phyloP scores from a whole-genome alignment of 1,140 invertebrate genomes.

The Drosophila sturtevanti region DNA sequence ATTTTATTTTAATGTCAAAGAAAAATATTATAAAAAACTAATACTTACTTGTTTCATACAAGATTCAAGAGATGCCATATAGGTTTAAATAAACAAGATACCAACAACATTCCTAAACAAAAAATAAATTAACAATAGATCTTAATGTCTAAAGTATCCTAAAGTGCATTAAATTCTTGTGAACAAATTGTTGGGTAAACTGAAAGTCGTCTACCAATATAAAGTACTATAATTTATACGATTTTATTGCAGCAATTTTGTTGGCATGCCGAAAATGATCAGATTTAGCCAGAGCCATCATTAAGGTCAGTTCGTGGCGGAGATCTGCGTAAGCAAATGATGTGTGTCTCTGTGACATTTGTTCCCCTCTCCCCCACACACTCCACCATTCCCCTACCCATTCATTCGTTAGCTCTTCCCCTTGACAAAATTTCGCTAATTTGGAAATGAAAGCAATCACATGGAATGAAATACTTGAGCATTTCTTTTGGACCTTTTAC shows the following conservation, averaged over 20 bases:
- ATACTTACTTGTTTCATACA: too few relatives aligned
- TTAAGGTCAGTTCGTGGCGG: slow-evolving; percentile 66
- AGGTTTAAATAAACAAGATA: too few relatives aligned
- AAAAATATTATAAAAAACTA: too few relatives aligned
- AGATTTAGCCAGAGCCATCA: slow-evolving; percentile 47
- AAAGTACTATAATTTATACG: not conserved
- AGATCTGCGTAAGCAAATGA: slow-evolving; percentile 63
- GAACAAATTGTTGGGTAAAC: not conserved
- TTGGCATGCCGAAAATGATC: slow-evolving; percentile 66
- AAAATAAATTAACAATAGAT: too few relatives aligned
- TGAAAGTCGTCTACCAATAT: not conserved
- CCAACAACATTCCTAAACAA: too few relatives aligned
- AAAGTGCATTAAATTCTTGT: not conserved
- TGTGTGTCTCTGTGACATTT: slow-evolving; percentile 25
- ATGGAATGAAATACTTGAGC: slow-evolving; percentile 33
- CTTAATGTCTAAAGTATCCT: too few relatives aligned
- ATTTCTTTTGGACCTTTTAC: slow-evolving; percentile 47
- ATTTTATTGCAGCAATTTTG: slow-evolving; percentile 67
- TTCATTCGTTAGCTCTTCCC: too few relatives aligned
- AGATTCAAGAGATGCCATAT: too few relatives aligned
- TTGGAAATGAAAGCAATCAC: slow-evolving; percentile 57
- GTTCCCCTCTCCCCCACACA: slow-evolving; percentile 15
- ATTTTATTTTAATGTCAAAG: too few relatives aligned
- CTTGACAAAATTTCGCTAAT: slow-evolving; percentile 52
- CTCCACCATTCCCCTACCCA: not conserved